Base-by-base conservation (phyloP, 35 echinoderm and acorn worm species). In the Amphiura filiformis region DNA sequence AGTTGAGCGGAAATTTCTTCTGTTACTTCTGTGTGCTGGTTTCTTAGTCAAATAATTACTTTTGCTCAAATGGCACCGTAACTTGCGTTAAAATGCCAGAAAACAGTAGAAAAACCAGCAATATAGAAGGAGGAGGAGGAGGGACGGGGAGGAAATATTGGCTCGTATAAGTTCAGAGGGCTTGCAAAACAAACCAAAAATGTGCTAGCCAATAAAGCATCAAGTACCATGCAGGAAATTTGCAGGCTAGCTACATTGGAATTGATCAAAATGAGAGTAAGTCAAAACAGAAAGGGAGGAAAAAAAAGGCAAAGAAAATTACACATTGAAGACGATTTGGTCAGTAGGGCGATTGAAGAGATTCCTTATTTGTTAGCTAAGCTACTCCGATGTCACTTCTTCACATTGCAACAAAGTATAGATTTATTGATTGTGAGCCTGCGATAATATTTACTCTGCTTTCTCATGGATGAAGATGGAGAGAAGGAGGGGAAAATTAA, bases 1-100 rank as follows among this genome's bases (percentile, higher is more conserved):
- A 70, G 61, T 30, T 70, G 61, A 70, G 61, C 61, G 61, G 61
- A 70, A 70, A 70, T 70, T 70, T 70, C 61, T 70, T 70, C 61
- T 70, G 61, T 70, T 70, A 30, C 61, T 70, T 26, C 61, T 70
- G 7, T 70, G 61, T 23, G 26, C 28, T 70, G 61, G 61, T 70
- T 70, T 70, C 61, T 70, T 26, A 70, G 61, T 70, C 61, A 70
- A 70, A 70, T 70, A 70, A 70, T 70, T 70, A 70, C 61, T 70
- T 70, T 70, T 18, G 28, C 61, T 70, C 61, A 70, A 70, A 70
- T 70, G 61, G 61, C 61, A 70, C 61, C 61, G 2, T 70, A 70
- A 13, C 61, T 70, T 70, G 61, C 61, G 61, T 70, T 70, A 70
- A 70, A 70, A 70, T 30, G 61, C 17, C 61, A 70, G 61, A 70